Conservation (phyloP, 1,140 invertebrate species). For the Drosophila sp. region DNA sequence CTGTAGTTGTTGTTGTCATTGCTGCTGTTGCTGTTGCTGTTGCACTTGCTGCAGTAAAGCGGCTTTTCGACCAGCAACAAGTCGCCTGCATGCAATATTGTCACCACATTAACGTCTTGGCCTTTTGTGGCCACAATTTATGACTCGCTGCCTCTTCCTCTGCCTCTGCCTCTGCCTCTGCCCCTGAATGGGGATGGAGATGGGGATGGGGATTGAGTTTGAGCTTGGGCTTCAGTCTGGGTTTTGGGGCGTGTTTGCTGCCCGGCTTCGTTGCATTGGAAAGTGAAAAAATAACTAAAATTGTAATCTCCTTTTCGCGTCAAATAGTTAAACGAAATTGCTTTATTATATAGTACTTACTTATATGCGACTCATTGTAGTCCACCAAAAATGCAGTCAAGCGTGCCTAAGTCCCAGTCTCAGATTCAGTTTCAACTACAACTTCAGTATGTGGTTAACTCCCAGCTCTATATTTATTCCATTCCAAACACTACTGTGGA, state of each 20-base stretch:
- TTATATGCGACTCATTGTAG: conserved; percentile 19
- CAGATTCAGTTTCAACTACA: neutral
- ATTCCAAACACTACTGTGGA: neutral
- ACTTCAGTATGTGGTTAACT: neutral
- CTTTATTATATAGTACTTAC: conserved; percentile 78
- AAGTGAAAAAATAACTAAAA: conserved; percentile 82
- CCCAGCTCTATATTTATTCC: neutral
- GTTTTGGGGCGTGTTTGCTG: conserved; percentile 24
- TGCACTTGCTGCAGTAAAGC: conserved; percentile 56
- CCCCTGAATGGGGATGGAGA: no score
- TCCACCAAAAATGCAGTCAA: conserved; percentile 30
- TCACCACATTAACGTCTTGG: conserved; percentile 82
- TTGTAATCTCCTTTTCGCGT: conserved; percentile 78
- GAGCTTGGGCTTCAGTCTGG: conserved; percentile 18
- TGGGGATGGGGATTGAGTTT: conserved; percentile 16
- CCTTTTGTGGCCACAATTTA: conserved; percentile 82
- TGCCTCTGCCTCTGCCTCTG: neutral
- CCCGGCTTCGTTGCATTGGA: conserved; percentile 57
- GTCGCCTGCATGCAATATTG: conserved; percentile 79
- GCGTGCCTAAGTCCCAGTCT: conserved; percentile 23
- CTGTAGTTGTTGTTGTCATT: neutral
- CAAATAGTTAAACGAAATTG: conserved; percentile 76
- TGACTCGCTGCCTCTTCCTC: conserved; percentile 55
- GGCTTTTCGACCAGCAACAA: conserved; percentile 55
- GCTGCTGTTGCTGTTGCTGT: conserved; percentile 1